Evolutionary conservation across 2,113 vertebrate genomes (phyloP).

Genomic region (Gobio gobio): DNA sequence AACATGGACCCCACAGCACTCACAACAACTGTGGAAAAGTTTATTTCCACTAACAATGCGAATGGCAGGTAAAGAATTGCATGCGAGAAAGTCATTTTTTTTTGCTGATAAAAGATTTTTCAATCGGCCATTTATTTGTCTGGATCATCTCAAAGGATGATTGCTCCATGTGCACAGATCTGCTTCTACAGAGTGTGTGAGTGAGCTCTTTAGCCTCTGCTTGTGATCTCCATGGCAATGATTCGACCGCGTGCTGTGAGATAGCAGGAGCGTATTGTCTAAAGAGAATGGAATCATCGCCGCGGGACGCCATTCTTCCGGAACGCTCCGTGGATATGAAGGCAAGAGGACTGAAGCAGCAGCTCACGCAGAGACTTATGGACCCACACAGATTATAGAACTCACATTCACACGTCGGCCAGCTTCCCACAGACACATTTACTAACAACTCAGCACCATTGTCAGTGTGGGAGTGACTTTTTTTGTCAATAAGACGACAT

Average conservation of each 20-base stretch:
- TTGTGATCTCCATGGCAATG: conserved; percentile 53
- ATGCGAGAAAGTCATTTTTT: neutral
- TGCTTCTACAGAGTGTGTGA: conserved; percentile 24
- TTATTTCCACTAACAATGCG: neutral
- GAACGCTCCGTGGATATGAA: neutral
- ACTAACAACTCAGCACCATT: conserved; percentile 33
- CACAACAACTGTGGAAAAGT: neutral
- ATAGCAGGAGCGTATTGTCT: conserved; percentile 39
- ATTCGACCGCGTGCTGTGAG: conserved; percentile 24
- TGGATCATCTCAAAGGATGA: neutral
- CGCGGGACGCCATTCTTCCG: conserved; percentile 33
- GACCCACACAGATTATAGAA: conserved; percentile 22
- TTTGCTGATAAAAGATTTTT: neutral
- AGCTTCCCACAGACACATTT: conserved; percentile 38
- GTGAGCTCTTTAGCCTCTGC: conserved; percentile 32
- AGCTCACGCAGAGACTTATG: neutral
- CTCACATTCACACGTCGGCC: neutral
- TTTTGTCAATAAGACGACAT: conserved; percentile 28
- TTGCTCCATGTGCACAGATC: conserved; percentile 34
- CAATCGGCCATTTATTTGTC: neutral
- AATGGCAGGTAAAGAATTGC: neutral
- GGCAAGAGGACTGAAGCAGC: conserved; percentile 5
- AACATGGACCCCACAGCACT: neutral
- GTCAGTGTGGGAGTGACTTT: conserved; percentile 22
- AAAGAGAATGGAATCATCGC: conserved; percentile 38